phyloP scores from a whole-genome alignment of 2,113 vertebrate species.

The Alaudala cheleensis region DNA sequence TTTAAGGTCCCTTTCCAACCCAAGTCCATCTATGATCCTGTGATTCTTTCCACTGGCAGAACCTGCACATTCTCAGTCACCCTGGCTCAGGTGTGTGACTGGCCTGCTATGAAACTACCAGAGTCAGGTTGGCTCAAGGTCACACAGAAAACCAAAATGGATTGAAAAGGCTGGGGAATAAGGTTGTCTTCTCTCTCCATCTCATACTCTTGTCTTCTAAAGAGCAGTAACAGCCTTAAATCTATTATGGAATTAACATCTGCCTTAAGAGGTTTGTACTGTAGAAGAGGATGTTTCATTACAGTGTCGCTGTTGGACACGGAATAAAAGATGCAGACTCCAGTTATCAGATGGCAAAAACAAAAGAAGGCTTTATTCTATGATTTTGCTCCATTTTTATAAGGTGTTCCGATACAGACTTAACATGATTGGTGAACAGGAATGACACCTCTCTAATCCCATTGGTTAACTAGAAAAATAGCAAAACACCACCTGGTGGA shows the following conservation, averaged over 20 bases:
- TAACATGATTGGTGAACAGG: no score
- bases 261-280: not conserved
- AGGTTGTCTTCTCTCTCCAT: not conserved
- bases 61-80: not conserved
- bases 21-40: not conserved
- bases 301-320: no score
- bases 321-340: no score
- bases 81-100: not conserved
- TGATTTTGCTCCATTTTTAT: no score
- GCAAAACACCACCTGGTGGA: no score
- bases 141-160: not conserved
- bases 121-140: not conserved
- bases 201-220: not conserved
- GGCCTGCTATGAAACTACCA: not conserved
- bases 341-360: no score
- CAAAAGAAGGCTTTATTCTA: no score
- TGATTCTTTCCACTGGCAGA: not conserved
- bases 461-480: no score
- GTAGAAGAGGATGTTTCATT: not conserved
- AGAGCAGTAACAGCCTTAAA: not conserved
- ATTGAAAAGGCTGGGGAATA: not conserved
- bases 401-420: no score
- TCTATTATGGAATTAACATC: not conserved
- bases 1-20: not conserved
- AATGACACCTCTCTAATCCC: no score